A percentile compares a stretch with the other conserved stretches of the same genome.
Conservation (phyloP, 2,797 vertebrate species). For the Chaetophractus vellerosus region DNA sequence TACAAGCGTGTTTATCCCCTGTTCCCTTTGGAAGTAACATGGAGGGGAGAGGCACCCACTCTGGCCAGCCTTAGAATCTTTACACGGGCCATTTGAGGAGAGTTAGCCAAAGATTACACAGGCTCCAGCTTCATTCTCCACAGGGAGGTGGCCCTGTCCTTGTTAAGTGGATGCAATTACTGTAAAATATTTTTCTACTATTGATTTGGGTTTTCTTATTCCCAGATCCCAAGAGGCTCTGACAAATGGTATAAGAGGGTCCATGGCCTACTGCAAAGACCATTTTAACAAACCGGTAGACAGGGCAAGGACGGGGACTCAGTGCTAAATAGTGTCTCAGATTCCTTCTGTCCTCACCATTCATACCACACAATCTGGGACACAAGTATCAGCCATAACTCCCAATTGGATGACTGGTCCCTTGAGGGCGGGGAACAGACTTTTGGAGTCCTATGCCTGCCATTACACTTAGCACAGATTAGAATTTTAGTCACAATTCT, state of each 20-base stretch:
- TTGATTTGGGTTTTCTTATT: constrained; percentile 18
- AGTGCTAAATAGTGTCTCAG: not conserved
- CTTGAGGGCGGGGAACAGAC: not conserved
- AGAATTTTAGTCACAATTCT: not conserved
- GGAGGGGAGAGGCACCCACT: constrained; percentile 24
- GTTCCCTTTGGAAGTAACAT: constrained; percentile 83
- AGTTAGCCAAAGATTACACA: not conserved
- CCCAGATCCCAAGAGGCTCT: not conserved
- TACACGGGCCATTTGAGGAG: constrained; percentile 47
- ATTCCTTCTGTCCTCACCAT: not conserved
- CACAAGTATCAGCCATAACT: too few relatives aligned
- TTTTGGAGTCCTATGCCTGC: too few relatives aligned
- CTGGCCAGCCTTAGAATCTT: not conserved
- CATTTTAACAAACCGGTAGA: not conserved
- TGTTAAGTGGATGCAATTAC: not conserved
- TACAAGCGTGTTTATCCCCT: constrained; percentile 79
- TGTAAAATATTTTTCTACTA: not conserved
- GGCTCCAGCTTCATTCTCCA: not conserved
- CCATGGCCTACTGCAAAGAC: not conserved
- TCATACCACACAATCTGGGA: rapidly evolving
- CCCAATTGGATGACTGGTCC: not conserved
- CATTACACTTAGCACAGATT: not conserved
- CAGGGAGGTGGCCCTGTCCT: not conserved
- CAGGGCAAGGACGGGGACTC: not conserved
- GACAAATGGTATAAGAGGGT: not conserved